These are phyloP conservation scores for Tipula lateralis DNA, from an alignment of 2,888 invertebrate genomes.

Conservation along the genomic window DNA sequence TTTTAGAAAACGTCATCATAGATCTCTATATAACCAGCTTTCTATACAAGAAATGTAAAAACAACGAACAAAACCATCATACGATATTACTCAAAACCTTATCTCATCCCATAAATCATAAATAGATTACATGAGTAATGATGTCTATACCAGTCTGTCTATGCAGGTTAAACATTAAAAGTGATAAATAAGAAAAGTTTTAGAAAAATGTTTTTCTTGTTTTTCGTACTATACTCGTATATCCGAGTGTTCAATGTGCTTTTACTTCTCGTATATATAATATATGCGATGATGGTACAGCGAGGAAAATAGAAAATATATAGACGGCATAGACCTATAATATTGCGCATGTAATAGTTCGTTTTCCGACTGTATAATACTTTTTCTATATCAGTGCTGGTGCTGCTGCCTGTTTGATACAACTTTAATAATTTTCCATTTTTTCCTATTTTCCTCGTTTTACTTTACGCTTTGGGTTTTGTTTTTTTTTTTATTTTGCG, in stretches of 20 bases:
- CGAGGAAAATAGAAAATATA: background rate
- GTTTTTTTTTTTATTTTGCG: background rate
- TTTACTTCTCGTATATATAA: background rate
- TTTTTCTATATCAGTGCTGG: background rate
- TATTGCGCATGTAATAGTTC: background rate
- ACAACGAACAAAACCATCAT: background rate
- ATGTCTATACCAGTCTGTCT: slow-evolving; percentile 24
- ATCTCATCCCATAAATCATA: slow-evolving; percentile 24
- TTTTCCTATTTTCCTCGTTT: background rate
- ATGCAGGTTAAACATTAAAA: slow-evolving; percentile 24
- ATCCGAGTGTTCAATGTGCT: too few relatives aligned
- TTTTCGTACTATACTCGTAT: background rate
- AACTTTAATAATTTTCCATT: slow-evolving; percentile 20
- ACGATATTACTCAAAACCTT: background rate
- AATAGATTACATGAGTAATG: slow-evolving; percentile 24
- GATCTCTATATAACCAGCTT: background rate
- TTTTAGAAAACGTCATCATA: background rate
- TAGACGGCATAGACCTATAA: background rate
- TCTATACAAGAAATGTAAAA: background rate
- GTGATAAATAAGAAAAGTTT: slow-evolving; percentile 15
- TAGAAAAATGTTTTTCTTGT: background rate
- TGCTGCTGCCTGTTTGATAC: background rate
- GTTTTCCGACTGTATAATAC: background rate
- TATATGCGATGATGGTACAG: background rate
- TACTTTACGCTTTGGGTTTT: background rate